These are phyloP conservation scores for Allobates femoralis DNA, from an alignment of 2,797 vertebrate genomes.

Conservation along the genomic window DNA sequence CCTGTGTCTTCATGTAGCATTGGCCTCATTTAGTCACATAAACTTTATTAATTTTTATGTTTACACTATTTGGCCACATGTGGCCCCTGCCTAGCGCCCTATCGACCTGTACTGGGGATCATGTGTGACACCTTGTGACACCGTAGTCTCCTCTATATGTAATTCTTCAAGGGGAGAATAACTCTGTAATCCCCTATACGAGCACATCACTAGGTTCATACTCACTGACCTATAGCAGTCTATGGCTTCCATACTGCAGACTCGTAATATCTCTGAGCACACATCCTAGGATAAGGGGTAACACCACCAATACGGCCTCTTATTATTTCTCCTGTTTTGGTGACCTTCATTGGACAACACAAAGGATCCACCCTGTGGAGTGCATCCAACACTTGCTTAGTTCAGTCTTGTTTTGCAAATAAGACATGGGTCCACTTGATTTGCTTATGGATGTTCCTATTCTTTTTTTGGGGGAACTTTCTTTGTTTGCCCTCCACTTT, in stretches of 20 bases:
- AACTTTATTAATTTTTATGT: too few relatives aligned
- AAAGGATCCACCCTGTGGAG: constrained; percentile 19
- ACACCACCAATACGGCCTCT: not conserved
- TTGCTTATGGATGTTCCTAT: constrained; percentile 14
- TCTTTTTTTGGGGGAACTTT: constrained; percentile 5
- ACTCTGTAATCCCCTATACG: not conserved
- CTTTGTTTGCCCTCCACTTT: constrained; percentile 50
- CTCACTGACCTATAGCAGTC: not conserved
- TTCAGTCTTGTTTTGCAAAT: constrained; percentile 40
- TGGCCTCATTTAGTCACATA: too few relatives aligned
- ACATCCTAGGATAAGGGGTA: too few relatives aligned
- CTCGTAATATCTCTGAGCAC: too few relatives aligned
- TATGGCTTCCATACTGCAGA: too few relatives aligned
- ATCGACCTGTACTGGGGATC: too few relatives aligned
- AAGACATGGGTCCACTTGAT: constrained; percentile 15
- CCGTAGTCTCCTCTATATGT: not conserved
- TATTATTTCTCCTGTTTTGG: not conserved
- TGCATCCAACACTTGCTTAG: not conserved
- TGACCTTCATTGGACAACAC: not conserved
- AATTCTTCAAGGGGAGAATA: not conserved
- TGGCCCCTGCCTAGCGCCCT: too few relatives aligned
- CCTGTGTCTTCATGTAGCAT: too few relatives aligned
- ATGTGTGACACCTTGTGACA: too few relatives aligned
- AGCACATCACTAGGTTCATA: too few relatives aligned
- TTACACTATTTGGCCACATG: too few relatives aligned